A percentile compares a stretch with the other conserved stretches of the same genome.
Conservation (phyloP, 2,888 invertebrate species). For the Seladonia tumulorum region DNA sequence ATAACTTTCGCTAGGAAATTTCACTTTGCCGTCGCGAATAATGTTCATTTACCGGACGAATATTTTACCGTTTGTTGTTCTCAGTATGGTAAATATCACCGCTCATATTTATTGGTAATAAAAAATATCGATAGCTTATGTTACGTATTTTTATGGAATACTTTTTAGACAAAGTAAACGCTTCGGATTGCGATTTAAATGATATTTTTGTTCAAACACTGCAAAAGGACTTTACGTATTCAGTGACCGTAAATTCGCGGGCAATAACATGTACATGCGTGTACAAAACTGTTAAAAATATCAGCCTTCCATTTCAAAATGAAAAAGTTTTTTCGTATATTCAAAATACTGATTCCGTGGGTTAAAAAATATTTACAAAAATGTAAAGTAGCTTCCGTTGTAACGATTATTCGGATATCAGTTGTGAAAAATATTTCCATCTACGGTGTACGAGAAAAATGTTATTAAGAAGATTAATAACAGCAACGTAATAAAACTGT, state of each 20-base stretch:
- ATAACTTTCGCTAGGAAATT: background rate
- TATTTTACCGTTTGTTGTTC: too few species aligned
- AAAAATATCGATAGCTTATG: too few species aligned
- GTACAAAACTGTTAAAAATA: background rate
- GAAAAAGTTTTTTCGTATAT: background rate
- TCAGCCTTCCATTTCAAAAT: background rate
- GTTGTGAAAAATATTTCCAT: background rate
- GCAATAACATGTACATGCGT: background rate
- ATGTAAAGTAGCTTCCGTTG: background rate
- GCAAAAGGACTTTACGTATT: background rate
- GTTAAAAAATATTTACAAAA: background rate
- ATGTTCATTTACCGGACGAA: background rate
- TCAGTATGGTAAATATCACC: background rate
- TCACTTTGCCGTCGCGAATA: background rate
- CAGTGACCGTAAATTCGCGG: background rate
- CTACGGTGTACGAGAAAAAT: background rate
- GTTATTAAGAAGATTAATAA: background rate
- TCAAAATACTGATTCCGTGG: too few species aligned
- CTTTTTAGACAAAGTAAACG: background rate
- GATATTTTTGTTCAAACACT: background rate
- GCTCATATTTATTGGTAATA: too few species aligned
- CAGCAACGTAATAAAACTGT: background rate
- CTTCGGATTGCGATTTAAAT: too few species aligned
- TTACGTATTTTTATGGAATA: background rate
- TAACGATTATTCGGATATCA: background rate